phyloP scores from a whole-genome alignment of 2,113 vertebrate genomes.

The Saimiri boliviensis region DNA sequence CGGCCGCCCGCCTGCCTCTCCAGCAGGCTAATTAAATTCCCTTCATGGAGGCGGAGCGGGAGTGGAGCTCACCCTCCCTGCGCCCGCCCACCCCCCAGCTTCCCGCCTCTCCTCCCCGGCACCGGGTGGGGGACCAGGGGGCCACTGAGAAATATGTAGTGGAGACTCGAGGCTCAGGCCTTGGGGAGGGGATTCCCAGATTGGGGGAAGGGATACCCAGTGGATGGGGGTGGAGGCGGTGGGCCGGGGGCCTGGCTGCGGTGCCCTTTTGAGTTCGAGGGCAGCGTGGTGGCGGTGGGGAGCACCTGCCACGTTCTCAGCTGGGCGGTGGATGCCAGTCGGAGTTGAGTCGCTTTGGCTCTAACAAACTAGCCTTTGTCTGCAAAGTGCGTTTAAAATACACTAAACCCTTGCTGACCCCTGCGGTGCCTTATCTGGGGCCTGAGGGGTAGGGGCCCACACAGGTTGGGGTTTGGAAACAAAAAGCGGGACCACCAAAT shows the following conservation, averaged over 20 bases:
- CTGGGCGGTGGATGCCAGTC: background rate
- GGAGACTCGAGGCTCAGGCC: background rate
- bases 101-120: background rate
- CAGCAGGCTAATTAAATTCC: constrained; percentile 75
- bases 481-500: constrained; percentile 33
- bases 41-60: constrained; percentile 58
- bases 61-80: constrained; percentile 20
- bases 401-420: constrained; percentile 20
- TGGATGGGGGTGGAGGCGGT: background rate
- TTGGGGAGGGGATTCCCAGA: too few species aligned
- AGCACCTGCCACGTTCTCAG: constrained; percentile 43
- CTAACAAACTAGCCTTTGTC: constrained; percentile 63
- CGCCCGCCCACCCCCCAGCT: background rate
- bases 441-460: constrained; percentile 12
- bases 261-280: background rate
- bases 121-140: background rate
- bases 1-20: constrained; percentile 66
- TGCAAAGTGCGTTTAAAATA: background rate
- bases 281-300: background rate
- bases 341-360: background rate
- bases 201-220: background rate
- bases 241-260: background rate
- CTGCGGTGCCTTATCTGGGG: constrained; percentile 16
- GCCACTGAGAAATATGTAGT: background rate
- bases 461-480: constrained; percentile 54